phyloP scores from a whole-genome alignment of 1,140 invertebrate species.

The Cyclargus thomasi region DNA sequence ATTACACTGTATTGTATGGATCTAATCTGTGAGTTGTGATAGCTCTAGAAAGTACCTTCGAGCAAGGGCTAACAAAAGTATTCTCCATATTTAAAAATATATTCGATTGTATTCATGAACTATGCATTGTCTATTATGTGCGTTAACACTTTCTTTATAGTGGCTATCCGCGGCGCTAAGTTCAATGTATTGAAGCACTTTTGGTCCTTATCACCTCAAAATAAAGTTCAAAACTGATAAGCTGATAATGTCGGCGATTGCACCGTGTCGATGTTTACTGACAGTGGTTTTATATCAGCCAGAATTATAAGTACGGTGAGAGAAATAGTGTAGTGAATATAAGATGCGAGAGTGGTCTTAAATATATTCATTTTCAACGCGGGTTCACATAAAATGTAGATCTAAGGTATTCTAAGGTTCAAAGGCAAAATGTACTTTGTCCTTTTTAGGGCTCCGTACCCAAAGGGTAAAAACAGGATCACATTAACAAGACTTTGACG shows the following conservation, averaged over 20 bases:
- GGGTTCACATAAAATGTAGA: neutral
- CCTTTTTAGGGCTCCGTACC: too few species aligned
- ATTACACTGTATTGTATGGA: too few species aligned
- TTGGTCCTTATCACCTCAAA: neutral
- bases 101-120: conserved; percentile 44
- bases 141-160: conserved; percentile 27
- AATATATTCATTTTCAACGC: neutral
- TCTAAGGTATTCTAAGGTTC: too few species aligned
- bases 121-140: conserved; percentile 54
- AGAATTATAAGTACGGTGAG: neutral
- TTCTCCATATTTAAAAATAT: conserved; percentile 19
- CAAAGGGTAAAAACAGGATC: too few species aligned
- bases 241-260: neutral
- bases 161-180: conserved; percentile 17
- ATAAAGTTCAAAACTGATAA: neutral
- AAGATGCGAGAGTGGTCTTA: neutral
- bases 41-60: neutral
- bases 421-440: too few species aligned
- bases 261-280: conserved; percentile 5
- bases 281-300: conserved; percentile 25
- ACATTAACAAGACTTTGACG: too few species aligned
- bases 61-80: neutral
- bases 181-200: neutral
- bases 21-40: too few species aligned
- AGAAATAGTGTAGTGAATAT: neutral